A percentile compares a stretch with the other conserved stretches of the same genome.
These are phyloP conservation scores for Teinopalpus imperialis DNA, from an alignment of 2,888 invertebrate genomes.

Conservation along the genomic window DNA sequence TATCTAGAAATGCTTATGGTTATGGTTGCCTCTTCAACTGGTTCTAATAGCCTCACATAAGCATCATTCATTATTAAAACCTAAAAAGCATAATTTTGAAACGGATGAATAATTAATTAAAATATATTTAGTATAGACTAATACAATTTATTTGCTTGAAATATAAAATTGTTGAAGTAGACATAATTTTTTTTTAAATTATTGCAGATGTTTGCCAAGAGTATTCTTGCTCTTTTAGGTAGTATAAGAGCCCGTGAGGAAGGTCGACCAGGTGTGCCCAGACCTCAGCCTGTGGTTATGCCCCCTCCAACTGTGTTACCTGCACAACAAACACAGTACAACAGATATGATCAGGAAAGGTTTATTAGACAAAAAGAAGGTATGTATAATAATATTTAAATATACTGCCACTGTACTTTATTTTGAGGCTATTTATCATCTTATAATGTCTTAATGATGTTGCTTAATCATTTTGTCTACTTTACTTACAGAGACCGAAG, in stretches of 20 bases:
- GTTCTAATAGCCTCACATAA: no score
- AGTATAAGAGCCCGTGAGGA: slow-evolving; percentile 97
- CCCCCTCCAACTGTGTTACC: slow-evolving; percentile 86
- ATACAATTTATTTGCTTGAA: no score
- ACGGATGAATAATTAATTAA: no score
- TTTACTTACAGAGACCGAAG: slow-evolving; percentile 91
- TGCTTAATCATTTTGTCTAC: slow-evolving; percentile 6
- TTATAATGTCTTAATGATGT: no score
- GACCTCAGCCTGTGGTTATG: slow-evolving; percentile 77
- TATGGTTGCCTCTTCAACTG: no score
- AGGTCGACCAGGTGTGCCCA: slow-evolving; percentile 83
- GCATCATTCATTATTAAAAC: no score
- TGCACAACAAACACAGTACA: slow-evolving; percentile 91
- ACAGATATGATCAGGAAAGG: slow-evolving; percentile 99
- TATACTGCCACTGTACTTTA: no score
- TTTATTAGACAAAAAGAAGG: slow-evolving; percentile 96
- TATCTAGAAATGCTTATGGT: no score
- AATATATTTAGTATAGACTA: no score
- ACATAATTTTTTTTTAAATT: slow-evolving; percentile 3
- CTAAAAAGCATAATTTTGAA: no score
- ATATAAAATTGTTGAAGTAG: no score
- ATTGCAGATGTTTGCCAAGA: slow-evolving; percentile 92
- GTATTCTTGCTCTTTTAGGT: slow-evolving; percentile 94
- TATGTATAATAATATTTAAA: slow-evolving; percentile 41
- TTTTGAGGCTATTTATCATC: no score